Percentiles rank a stretch among this genome's conserved stretches.
phyloP scores from a whole-genome alignment of 2,888 invertebrate genomes.

The Sarcophaga carnaria region DNA sequence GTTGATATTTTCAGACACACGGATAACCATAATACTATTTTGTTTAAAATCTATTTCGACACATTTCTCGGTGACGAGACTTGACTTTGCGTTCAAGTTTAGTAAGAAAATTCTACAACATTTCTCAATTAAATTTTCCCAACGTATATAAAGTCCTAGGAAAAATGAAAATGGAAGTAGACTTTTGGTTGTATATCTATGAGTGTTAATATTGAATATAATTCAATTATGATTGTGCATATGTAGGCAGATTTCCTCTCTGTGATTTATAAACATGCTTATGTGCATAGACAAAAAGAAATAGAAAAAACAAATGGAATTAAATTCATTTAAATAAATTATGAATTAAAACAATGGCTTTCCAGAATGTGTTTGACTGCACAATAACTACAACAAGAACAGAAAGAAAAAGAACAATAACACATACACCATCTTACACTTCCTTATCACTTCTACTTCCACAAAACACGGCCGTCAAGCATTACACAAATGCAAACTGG shows the following conservation, averaged over 20 bases:
- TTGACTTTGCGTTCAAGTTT: too few species aligned
- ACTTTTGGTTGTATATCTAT: too few species aligned
- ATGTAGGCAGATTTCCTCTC: too few species aligned
- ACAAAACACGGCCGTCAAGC: too few species aligned
- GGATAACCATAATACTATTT: too few species aligned
- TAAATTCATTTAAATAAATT: conserved; percentile 72
- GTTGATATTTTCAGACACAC: too few species aligned
- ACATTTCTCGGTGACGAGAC: background rate
- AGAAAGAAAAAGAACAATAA: background rate
- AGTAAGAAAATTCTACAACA: background rate
- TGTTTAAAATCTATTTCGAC: too few species aligned
- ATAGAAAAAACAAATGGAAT: conserved; percentile 68
- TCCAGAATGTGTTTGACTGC: conserved; percentile 36
- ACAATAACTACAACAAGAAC: conserved; percentile 46
- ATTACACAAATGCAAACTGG: too few species aligned
- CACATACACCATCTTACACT: conserved; percentile 23
- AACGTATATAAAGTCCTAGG: conserved; percentile 52
- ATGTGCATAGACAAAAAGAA: conserved; percentile 19
- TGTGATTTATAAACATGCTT: too few species aligned
- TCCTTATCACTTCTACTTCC: background rate
- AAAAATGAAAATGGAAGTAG: too few species aligned
- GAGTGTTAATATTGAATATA: too few species aligned
- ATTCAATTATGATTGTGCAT: too few species aligned
- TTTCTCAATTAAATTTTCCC: conserved; percentile 50
- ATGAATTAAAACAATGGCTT: conserved; percentile 74